Conservation (phyloP, 1,140 invertebrate species). For the Hestina assimilis region DNA sequence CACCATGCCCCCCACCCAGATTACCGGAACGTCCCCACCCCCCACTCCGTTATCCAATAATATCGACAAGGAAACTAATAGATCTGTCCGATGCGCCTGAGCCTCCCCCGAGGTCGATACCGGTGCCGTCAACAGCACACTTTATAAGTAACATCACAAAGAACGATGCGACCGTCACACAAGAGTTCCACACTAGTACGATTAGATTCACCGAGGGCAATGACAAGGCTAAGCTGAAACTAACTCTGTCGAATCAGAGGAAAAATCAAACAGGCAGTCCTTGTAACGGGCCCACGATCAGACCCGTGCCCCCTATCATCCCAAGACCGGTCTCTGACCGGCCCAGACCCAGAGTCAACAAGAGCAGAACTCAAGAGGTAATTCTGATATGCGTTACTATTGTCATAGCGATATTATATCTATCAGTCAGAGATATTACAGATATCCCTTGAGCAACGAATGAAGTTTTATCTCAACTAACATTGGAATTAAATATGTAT, state of each 20-base stretch:
- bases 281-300: conserved; percentile 46
- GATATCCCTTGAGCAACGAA: conserved; percentile 15
- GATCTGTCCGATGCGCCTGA: conserved; percentile 61
- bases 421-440: conserved; percentile 13
- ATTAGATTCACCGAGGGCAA: conserved; percentile 59
- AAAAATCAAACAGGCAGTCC: conserved; percentile 28
- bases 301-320: conserved; percentile 23
- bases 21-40: conserved; percentile 66
- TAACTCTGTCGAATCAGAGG: conserved; percentile 60
- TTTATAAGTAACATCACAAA: conserved; percentile 65
- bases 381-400: conserved; percentile 68
- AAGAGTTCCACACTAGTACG: conserved; percentile 63
- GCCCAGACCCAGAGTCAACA: conserved; percentile 26
- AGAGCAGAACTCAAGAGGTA: conserved; percentile 63
- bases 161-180: conserved; percentile 40
- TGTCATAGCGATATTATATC: conserved; percentile 56
- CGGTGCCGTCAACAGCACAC: conserved; percentile 35
- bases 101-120: conserved; percentile 51
- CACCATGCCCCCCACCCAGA: conserved; percentile 64
- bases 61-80: conserved; percentile 64
- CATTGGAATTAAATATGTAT: conserved; percentile 8
- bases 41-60: conserved; percentile 64
- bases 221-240: conserved; percentile 62
- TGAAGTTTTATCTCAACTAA: conserved; percentile 17
- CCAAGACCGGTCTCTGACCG: conserved; percentile 10